Evolutionary conservation across 92 coral and sea anemone species (phyloP), one percentile per base, ranked within the genome.

Genomic region (Bergia puertoricense): DNA sequence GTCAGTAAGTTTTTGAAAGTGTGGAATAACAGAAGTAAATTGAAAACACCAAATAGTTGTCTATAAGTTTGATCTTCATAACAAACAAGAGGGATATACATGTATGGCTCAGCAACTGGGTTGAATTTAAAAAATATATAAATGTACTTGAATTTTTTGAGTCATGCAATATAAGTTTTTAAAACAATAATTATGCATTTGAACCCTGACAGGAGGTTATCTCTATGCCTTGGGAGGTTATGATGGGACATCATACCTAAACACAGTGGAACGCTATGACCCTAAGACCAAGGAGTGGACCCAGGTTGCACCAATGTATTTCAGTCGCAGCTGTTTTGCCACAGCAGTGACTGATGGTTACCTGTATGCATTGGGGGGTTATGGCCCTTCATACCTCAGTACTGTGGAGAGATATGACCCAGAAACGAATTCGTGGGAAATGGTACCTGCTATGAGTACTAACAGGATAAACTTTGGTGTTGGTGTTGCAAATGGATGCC

Each of bases 301-400:
- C 73, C 91, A 90, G 36, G 95, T 93, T 10, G 93, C 95, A 13
- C 87, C 98, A 39, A 96, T 96, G 98, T 91, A 92, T 38, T 96
- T 92, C 83, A 94, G 98, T 88, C 97, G 98, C 8, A 96, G 98
- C 82, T 96, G 98, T 82, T 96, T 96, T 92, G 97, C 97, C 13
- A 90, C 97, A 67, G 97, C 94, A 22, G 93, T 94, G 40, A 84
- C 94, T 9, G 98, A 96, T 91, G 98, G 95, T n/a, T 96, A 93
- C 86, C 91, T 96, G 40, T 96, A 96, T 86, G 98, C 98, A 8
- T 67, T 96, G 75, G 98, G 98, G 43, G 98, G 98, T 46, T 96
- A 96, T 74, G 98, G 98, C 22, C 98, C 97, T 10, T 90, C 96
- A 9, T 96, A 96, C 81, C 94, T 91, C 38, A 79, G 98, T 77